phyloP scores from a whole-genome alignment of 2,113 vertebrate species.

The Psephotus haematonotus region DNA sequence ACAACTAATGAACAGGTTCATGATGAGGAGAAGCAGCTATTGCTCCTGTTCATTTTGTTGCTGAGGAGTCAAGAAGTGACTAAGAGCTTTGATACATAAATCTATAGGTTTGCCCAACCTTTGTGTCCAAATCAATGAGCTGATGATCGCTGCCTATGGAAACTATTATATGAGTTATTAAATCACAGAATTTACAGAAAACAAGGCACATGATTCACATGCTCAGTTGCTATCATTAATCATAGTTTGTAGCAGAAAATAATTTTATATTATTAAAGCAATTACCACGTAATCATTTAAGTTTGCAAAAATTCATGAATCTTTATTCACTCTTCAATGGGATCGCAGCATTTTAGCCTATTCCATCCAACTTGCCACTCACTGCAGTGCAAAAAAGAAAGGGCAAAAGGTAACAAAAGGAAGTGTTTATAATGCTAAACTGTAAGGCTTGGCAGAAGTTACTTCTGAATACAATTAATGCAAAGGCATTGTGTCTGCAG shows the following conservation, averaged over 20 bases:
- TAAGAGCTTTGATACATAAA: background rate
- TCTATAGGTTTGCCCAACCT: background rate
- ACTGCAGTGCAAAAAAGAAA: background rate
- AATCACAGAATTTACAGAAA: background rate
- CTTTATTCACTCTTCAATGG: conserved; percentile 59
- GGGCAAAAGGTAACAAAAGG: background rate
- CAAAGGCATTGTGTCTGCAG: background rate
- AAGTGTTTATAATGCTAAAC: background rate
- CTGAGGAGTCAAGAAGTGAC: background rate
- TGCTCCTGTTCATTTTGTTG: background rate
- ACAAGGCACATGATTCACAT: background rate
- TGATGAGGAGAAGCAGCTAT: background rate
- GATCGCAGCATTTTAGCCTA: background rate
- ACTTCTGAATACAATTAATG: background rate
- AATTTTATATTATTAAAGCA: conserved; percentile 66
- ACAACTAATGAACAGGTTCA: background rate
- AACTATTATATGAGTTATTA: background rate
- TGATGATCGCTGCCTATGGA: background rate
- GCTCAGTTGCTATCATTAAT: conserved; percentile 34
- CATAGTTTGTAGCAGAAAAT: conserved; percentile 54
- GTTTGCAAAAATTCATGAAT: conserved; percentile 59
- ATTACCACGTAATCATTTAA: conserved; percentile 52
- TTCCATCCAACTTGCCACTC: background rate
- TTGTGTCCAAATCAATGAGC: background rate
- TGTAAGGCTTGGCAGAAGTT: background rate